These are phyloP conservation scores for Pristionchus mayeri DNA, from an alignment of 2,888 invertebrate genomes.

Conservation along the genomic window DNA sequence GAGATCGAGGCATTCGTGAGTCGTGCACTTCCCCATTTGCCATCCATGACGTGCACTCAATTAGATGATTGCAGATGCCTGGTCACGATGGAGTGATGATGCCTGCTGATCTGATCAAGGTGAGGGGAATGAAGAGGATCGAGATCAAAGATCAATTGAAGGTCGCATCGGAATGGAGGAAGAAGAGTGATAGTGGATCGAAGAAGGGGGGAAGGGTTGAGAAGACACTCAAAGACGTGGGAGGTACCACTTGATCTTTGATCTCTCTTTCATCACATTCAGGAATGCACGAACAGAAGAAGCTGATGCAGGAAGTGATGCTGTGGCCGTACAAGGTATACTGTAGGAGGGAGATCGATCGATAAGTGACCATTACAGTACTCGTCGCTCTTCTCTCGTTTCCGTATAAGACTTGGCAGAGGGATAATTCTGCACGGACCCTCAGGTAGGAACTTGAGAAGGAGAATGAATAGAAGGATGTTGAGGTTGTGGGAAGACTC, in stretches of 20 bases:
- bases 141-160: conserved; percentile 29
- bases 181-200: background rate
- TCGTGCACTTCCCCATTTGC: no score
- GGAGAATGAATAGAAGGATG: background rate
- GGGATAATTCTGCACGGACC: conserved; percentile 73
- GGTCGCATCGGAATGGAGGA: conserved; percentile 34
- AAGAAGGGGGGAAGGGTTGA: conserved; percentile 31
- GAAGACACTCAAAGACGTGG: conserved; percentile 35
- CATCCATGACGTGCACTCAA: background rate
- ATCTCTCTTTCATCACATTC: conserved; percentile 26
- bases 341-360: background rate
- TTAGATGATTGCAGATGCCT: conserved; percentile 24
- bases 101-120: conserved; percentile 31
- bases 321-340: conserved; percentile 71
- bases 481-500: conserved; percentile 64
- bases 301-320: conserved; percentile 67
- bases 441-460: background rate
- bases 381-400: conserved; percentile 64
- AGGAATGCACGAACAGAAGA: conserved; percentile 68
- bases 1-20: conserved; percentile 41
- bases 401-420: conserved; percentile 66
- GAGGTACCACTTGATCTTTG: conserved; percentile 29
- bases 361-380: conserved; percentile 56
- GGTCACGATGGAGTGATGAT: conserved; percentile 38
- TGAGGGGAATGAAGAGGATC: background rate